phyloP scores from a whole-genome alignment of 1,140 invertebrate species.

The Ips nitidus region DNA sequence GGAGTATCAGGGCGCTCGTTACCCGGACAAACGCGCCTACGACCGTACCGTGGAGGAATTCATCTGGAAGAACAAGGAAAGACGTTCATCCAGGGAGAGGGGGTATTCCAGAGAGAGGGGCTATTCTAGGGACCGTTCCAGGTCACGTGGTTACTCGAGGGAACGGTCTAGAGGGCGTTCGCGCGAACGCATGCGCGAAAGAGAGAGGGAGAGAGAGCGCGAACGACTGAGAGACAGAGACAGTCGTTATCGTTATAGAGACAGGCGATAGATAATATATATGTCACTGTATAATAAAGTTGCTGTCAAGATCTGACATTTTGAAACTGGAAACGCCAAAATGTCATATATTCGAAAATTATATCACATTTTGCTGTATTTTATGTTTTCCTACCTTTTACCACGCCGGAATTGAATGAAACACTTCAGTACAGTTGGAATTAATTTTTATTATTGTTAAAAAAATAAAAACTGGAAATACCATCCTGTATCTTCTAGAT shows the following conservation, averaged over 20 bases:
- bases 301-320: too few species aligned
- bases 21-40: constrained; percentile 76
- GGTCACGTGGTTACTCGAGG: constrained; percentile 29
- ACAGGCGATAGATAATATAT: constrained; percentile 36
- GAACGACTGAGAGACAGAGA: constrained; percentile 14
- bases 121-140: constrained; percentile 22
- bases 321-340: too few species aligned
- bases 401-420: too few species aligned
- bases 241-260: constrained; percentile 38
- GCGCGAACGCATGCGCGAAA: constrained; percentile 3
- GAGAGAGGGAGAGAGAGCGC: background rate
- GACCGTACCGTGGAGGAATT: constrained; percentile 91
- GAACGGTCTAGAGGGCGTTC: constrained; percentile 36
- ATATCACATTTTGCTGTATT: too few species aligned
- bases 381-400: too few species aligned
- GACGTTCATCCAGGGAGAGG: constrained; percentile 56
- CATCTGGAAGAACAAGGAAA: constrained; percentile 76
- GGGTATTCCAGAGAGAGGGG: constrained; percentile 41
- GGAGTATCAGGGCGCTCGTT: constrained; percentile 59
- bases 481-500: too few species aligned
- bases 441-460: too few species aligned
- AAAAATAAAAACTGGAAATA: too few species aligned
- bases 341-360: too few species aligned
- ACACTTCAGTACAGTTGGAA: too few species aligned
- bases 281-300: too few species aligned